Conservation (phyloP, 35 echinoderm and acorn worm species). For the Apostichopus japonicus region DNA sequence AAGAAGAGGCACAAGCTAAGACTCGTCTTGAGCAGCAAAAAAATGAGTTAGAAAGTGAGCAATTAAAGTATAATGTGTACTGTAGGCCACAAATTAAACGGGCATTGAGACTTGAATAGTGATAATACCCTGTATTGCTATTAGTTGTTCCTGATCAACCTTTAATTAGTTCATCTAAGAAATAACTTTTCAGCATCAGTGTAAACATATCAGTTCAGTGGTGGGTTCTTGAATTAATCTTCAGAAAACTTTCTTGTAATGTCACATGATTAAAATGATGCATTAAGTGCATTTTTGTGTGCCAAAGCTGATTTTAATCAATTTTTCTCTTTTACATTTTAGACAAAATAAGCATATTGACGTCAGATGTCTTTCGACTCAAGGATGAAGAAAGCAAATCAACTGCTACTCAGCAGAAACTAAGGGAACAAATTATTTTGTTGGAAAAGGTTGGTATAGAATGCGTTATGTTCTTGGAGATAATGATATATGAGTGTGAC, state of each 20-base stretch:
- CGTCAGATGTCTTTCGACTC: constrained; percentile 61
- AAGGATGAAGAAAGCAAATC: constrained; percentile 80
- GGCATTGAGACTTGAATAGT: no score
- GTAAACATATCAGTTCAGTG: no score
- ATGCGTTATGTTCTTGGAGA: no score
- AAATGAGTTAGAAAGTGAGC: constrained; percentile 85
- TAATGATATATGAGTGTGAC: no score
- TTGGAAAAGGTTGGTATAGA: constrained; percentile 81
- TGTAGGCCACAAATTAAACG: no score
- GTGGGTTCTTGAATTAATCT: no score
- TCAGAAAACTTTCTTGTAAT: neutral
- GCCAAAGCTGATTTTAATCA: no score
- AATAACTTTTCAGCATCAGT: no score
- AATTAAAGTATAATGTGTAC: neutral
- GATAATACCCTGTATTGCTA: no score
- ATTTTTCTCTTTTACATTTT: constrained; percentile 14
- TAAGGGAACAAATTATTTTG: constrained; percentile 74
- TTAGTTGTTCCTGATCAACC: no score
- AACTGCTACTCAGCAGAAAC: constrained; percentile 76
- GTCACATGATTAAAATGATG: neutral
- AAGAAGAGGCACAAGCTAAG: constrained; percentile 63
- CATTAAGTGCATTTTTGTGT: neutral
- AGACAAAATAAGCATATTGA: constrained; percentile 68
- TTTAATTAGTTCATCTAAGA: no score
- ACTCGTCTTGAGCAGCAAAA: constrained; percentile 75